These are phyloP conservation scores for Gobio gobio DNA, from an alignment of 2,113 vertebrate species.

Conservation along the genomic window DNA sequence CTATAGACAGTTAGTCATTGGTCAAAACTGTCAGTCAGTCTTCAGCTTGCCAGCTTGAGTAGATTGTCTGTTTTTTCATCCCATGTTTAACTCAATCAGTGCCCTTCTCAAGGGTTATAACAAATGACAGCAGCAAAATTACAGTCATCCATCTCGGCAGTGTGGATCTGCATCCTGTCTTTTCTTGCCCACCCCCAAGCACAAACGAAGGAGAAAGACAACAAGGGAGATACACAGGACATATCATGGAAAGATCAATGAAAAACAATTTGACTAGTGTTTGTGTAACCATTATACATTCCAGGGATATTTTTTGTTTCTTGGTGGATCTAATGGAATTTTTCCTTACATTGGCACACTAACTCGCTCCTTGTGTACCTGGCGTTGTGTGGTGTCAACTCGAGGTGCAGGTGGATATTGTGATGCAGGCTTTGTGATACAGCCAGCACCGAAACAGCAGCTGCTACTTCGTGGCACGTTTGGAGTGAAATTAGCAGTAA, in stretches of 20 bases:
- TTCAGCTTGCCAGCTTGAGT: constrained; percentile 58
- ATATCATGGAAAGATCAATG: background rate
- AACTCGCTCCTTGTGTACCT: background rate
- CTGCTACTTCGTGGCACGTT: constrained; percentile 48
- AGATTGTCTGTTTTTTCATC: constrained; percentile 68
- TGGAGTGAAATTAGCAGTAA: constrained; percentile 66
- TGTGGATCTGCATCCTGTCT: constrained; percentile 35
- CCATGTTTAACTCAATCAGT: constrained; percentile 71
- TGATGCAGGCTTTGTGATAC: constrained; percentile 37
- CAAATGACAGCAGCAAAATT: constrained; percentile 76
- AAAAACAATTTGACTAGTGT: constrained; percentile 1
- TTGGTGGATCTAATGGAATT: constrained; percentile 6
- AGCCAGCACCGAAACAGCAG: constrained; percentile 58
- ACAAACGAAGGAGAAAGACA: background rate
- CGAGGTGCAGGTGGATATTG: constrained; percentile 56
- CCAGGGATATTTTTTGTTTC: background rate
- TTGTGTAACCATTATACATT: background rate
- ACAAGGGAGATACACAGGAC: background rate
- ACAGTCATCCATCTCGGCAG: constrained; percentile 72
- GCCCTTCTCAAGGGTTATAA: constrained; percentile 69
- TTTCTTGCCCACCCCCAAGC: constrained; percentile 31
- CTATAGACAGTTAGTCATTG: constrained; percentile 16
- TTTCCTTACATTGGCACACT: background rate
- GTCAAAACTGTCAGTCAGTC: constrained; percentile 37
- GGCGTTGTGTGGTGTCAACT: constrained; percentile 36